These are phyloP conservation scores for Conomelus anceps DNA, from an alignment of 2,888 invertebrate species.

Conservation along the genomic window DNA sequence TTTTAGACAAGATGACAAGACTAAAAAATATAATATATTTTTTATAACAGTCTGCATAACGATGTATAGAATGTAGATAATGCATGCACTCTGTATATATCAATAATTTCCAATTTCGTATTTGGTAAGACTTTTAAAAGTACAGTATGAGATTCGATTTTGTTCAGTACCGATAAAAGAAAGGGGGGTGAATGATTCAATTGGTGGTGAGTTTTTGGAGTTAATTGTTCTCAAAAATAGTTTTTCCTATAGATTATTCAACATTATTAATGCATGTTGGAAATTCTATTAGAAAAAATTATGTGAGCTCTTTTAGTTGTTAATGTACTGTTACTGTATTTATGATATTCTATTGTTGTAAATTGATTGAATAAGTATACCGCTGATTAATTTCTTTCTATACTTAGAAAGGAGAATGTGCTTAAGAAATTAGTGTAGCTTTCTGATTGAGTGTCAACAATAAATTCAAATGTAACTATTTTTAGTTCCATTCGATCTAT, in stretches of 20 bases:
- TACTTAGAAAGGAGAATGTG: background rate
- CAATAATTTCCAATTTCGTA: background rate
- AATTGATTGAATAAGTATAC: background rate
- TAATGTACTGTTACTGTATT: background rate
- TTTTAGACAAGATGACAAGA: too few species aligned
- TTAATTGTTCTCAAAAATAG: background rate
- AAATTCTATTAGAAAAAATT: background rate
- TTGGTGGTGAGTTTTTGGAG: background rate
- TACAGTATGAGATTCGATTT: background rate
- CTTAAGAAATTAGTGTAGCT: background rate
- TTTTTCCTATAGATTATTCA: background rate
- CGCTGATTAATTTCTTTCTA: background rate
- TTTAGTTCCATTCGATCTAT: background rate
- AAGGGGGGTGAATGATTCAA: background rate
- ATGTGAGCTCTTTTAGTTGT: background rate
- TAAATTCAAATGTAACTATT: background rate
- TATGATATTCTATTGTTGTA: background rate
- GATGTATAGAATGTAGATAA: background rate
- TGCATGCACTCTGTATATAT: background rate
- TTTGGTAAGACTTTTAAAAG: background rate
- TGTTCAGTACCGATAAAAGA: background rate
- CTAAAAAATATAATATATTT: too few species aligned
- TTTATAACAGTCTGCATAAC: background rate
- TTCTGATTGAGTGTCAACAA: background rate
- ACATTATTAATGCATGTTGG: background rate